These are phyloP conservation scores for Blera fallax DNA, from an alignment of 2,888 invertebrate genomes.

Conservation along the genomic window DNA sequence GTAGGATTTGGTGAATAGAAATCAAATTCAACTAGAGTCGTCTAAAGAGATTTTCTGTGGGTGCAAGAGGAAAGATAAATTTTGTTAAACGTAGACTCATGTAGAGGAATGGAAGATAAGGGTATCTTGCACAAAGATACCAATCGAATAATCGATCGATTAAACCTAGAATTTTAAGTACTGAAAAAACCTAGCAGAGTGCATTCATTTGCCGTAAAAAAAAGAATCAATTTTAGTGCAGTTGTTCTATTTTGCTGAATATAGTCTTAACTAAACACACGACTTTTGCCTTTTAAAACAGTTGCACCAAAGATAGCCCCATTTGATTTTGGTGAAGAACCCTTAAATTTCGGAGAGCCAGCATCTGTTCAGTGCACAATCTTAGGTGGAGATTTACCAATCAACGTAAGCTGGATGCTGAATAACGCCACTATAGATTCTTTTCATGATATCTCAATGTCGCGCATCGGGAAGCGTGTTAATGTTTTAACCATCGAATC, in stretches of 20 bases:
- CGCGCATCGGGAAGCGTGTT: conserved; percentile 86
- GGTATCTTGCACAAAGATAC: no score
- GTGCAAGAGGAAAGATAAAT: no score
- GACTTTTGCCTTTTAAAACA: conserved; percentile 69
- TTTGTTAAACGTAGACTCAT: no score
- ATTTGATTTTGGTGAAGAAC: conserved; percentile 85
- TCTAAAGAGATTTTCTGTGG: no score
- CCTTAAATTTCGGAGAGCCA: conserved; percentile 85
- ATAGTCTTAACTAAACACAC: not conserved
- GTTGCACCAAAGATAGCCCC: conserved; percentile 83
- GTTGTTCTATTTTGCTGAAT: not conserved
- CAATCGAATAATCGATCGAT: no score
- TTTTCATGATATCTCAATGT: conserved; percentile 82
- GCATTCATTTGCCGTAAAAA: no score
- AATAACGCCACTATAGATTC: conserved; percentile 81
- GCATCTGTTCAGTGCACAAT: conserved; percentile 85
- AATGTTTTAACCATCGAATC: conserved; percentile 85
- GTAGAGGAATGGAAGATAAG: no score
- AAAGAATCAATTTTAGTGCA: no score
- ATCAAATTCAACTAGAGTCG: no score
- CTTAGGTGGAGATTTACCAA: conserved; percentile 85
- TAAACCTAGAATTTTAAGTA: no score
- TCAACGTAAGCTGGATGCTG: conserved; percentile 85
- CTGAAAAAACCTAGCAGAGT: no score
- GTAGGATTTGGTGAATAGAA: no score